Conservation (phyloP, 2,888 invertebrate genomes). For the Heliconius cydno region DNA sequence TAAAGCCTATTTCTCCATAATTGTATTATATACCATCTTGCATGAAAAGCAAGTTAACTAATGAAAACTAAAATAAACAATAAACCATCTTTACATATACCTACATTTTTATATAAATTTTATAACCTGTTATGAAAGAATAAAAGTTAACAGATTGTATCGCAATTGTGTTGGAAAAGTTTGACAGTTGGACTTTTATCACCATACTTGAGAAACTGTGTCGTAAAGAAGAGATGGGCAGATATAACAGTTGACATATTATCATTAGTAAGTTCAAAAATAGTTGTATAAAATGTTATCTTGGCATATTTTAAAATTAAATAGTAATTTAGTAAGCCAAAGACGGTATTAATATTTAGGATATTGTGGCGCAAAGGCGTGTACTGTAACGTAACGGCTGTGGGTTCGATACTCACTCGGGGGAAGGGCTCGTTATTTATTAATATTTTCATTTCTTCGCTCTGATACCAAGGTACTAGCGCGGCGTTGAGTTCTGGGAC, state of each 20-base stretch:
- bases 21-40: too few relatives aligned
- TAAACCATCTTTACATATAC: not conserved
- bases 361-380: too few relatives aligned
- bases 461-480: too few relatives aligned
- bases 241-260: not conserved
- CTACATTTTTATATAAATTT: not conserved
- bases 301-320: not conserved
- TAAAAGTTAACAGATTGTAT: not conserved
- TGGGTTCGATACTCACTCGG: too few relatives aligned
- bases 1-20: too few relatives aligned
- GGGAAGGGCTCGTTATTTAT: too few relatives aligned
- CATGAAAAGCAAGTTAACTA: not conserved
- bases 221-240: not conserved
- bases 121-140: not conserved
- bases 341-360: too few relatives aligned
- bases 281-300: not conserved
- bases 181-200: conserved; percentile 6
- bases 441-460: too few relatives aligned
- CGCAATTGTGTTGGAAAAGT: not conserved
- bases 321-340: too few relatives aligned
- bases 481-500: too few relatives aligned
- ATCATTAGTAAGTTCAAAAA: not conserved
- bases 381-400: too few relatives aligned
- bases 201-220: not conserved
- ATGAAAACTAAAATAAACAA: not conserved